A percentile compares a stretch with the other conserved stretches of the same genome.
phyloP scores from a whole-genome alignment of 2,888 invertebrate species.

The Hetaerina titia region DNA sequence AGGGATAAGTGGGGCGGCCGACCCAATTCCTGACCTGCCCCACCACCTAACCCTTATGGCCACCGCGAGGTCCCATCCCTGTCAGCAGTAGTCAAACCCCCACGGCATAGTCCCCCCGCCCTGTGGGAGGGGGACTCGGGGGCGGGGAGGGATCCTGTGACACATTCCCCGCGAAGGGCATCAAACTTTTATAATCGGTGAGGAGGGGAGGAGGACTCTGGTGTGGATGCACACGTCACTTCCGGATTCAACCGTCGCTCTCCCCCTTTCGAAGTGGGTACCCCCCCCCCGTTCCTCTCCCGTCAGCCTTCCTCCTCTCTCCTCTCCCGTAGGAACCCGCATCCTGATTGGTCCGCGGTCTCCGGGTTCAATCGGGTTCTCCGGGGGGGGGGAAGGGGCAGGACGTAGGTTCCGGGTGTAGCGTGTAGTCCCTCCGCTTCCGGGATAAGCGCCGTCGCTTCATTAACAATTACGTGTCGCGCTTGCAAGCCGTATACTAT shows the following conservation, averaged over 20 bases:
- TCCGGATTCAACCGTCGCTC: slow-evolving; percentile 25
- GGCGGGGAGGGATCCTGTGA: background rate
- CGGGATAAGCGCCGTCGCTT: background rate
- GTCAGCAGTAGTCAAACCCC: background rate
- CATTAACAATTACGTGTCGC: slow-evolving; percentile 19
- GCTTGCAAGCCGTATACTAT: background rate
- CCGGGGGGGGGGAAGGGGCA: background rate
- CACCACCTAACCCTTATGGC: background rate
- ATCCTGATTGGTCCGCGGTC: background rate
- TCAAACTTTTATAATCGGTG: slow-evolving; percentile 38
- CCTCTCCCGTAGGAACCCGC: background rate
- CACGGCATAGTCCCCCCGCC: background rate
- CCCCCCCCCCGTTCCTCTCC: background rate
- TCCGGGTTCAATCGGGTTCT: background rate
- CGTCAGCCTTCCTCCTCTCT: background rate
- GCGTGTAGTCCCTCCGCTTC: background rate
- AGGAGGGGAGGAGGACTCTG: background rate
- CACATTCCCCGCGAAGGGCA: background rate
- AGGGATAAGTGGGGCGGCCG: background rate
- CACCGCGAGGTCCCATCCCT: background rate
- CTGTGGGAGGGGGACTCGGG: background rate
- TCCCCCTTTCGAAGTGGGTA: no score
- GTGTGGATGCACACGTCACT: background rate
- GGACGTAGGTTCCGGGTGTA: background rate
- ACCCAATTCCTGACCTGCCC: slow-evolving; percentile 21